These are phyloP conservation scores for Chlorops oryzae DNA, from an alignment of 1,140 invertebrate species.

Conservation along the genomic window DNA sequence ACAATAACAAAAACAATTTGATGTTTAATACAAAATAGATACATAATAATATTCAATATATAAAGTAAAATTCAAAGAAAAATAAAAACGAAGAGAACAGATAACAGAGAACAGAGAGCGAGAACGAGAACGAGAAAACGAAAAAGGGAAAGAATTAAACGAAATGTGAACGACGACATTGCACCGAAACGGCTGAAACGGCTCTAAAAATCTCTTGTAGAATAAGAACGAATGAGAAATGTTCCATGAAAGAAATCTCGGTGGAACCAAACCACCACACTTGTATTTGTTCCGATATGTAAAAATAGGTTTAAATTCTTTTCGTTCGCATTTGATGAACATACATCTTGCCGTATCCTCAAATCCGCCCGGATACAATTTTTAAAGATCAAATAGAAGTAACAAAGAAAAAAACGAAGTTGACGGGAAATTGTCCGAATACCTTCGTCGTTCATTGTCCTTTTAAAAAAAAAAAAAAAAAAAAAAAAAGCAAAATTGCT, in stretches of 20 bases:
- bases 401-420: too few species aligned
- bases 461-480: too few species aligned
- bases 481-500: too few species aligned
- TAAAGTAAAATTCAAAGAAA: neutral
- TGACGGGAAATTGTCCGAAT: too few species aligned
- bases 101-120: slow-evolving; percentile 7
- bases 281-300: neutral
- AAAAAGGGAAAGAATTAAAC: slow-evolving; percentile 1
- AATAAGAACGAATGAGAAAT: neutral
- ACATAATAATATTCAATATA: neutral
- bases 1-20: slow-evolving; percentile 1
- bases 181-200: too few species aligned
- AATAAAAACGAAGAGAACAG: neutral
- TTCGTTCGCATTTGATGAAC: neutral
- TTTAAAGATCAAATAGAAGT: too few species aligned
- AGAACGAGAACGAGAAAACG: neutral
- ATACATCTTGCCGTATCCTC: neutral
- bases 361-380: too few species aligned
- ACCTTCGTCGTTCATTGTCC: too few species aligned
- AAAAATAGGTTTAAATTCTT: neutral
- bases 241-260: neutral
- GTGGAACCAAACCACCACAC: neutral
- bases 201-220: neutral
- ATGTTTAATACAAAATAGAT: neutral
- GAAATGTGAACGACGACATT: too few species aligned